A percentile compares a stretch with the other conserved stretches of the same genome.
These are phyloP conservation scores for Nemopilema nomurai DNA, from an alignment of 30 jellyfish, hydroid and myxozoan genomes.

Conservation along the genomic window DNA sequence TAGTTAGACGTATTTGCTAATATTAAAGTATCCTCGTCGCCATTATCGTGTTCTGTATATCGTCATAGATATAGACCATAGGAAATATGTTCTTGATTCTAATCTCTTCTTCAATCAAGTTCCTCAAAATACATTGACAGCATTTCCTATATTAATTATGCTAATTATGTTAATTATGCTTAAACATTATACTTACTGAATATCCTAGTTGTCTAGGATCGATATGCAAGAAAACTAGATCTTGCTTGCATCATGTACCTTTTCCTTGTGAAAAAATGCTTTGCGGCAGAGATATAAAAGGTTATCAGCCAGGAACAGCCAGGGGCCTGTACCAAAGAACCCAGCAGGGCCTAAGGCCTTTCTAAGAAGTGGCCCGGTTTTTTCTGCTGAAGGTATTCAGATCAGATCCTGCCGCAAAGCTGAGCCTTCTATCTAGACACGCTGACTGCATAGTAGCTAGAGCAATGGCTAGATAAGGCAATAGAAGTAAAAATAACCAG, in stretches of 20 bases:
- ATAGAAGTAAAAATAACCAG: background rate
- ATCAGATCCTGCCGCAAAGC: background rate
- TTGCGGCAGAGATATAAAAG: background rate
- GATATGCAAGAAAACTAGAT: background rate
- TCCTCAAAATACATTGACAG: background rate
- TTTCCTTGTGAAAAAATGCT: background rate
- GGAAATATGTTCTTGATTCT: background rate
- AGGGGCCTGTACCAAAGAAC: background rate
- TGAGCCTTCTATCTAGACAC: background rate
- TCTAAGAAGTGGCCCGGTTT: background rate
- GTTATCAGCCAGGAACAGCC: background rate
- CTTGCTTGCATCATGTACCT: background rate
- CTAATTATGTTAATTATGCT: background rate
- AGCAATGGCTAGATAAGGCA: background rate
- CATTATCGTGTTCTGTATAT: slow-evolving; percentile 28
- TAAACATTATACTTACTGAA: background rate
- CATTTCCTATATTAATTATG: background rate
- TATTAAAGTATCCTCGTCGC: slow-evolving; percentile 31
- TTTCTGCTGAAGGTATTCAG: background rate
- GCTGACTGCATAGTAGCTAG: background rate
- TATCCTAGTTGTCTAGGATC: background rate
- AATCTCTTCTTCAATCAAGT: background rate
- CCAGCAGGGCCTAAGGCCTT: background rate
- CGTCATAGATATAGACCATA: background rate
- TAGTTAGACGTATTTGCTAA: background rate